phyloP scores from a whole-genome alignment of 2,113 vertebrate species.

The western clawed frog (Xenopus tropicalis) region UCB_Xtro_10.0 CM004443.2:39957001-39957500 shows the following conservation, averaged over 20 bases:
- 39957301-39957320: no score
- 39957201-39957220: slow-evolving; percentile 64
- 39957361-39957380: no score
- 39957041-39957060: slow-evolving; percentile 98
- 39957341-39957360: no score
- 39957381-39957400: no score
- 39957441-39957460: slow-evolving; percentile 50
- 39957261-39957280: not conserved
- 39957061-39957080: slow-evolving; percentile 98
- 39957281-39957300: not conserved
- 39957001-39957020: slow-evolving; percentile 93
- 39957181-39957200: slow-evolving; percentile 87
- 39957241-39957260: slow-evolving; percentile 12
- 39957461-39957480: slow-evolving; percentile 48
- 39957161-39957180: slow-evolving; percentile 88
- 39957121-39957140: slow-evolving; percentile 76
- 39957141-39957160: slow-evolving; percentile 91
- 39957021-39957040: slow-evolving; percentile 98
- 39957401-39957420: slow-evolving; percentile 32
- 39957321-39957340: no score
- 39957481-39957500: slow-evolving; percentile 44
- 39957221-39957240: not conserved
- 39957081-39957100: slow-evolving; percentile 79
- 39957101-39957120: slow-evolving; percentile 87
- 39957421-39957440: slow-evolving; percentile 17